Base-by-base conservation (phyloP, 2,113 vertebrate genomes). In the Malurus melanocephalus region DNA sequence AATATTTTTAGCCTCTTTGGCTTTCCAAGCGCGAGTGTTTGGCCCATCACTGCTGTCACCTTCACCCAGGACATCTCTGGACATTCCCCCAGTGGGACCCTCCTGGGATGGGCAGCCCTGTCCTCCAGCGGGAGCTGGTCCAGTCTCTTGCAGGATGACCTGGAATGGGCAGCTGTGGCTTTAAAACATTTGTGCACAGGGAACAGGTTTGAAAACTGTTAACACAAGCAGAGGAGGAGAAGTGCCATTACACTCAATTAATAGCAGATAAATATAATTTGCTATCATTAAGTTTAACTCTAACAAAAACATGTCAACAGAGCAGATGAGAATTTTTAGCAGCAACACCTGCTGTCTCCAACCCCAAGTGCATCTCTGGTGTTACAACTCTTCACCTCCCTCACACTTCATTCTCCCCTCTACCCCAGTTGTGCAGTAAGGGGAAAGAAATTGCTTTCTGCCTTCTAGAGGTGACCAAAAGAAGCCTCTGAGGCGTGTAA, bases 391-490 rank as follows among this genome's bases (percentile, higher is more conserved):
- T 61, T 85, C 75, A 48, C 30, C 32, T 77, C 57, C 32, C 57
- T 38, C 21, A 26, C 5, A 4, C 69, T 93, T 69, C 52, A 7
- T 80, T 48, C 48, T 74, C 8, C 13, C 13, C 27, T 66, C 51
- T 72, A 68, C 43, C 55, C 51, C 66, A 62, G 8, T 24, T 40
- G 24, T 17, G 43, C 18, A 85, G 16, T 42, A 51, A 40, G 40
- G 33, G 23, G 80, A 85, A 91, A 80, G 19, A 80, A 88, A 85
- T 62, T 74, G 30, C 52, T 71, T 91, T 62, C 40, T 88, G 56
- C 7, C 10, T 93, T 85, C 52, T 62, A 51, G 48, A 85, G 43
- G 27, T 89, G 79, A 77, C 76, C 75, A 85, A 89, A 92, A 93
- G 33, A 66, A 91, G 76, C 67, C 64, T 89, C 64, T 43, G 38